phyloP scores from a whole-genome alignment of 2,888 invertebrate genomes.

The Bugula neritina region DNA sequence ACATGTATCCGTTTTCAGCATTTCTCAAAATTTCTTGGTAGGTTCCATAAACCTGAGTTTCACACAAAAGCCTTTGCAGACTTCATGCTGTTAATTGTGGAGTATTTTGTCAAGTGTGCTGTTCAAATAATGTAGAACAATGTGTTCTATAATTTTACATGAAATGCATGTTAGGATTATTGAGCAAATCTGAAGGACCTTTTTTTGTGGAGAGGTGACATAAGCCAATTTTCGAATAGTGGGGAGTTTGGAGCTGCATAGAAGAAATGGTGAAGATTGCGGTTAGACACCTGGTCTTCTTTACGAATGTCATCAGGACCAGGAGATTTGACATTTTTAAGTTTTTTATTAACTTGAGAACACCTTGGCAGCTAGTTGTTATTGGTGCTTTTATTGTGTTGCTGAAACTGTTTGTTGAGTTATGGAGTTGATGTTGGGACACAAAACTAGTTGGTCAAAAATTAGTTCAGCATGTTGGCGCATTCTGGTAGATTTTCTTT shows the following conservation, averaged over 20 bases:
- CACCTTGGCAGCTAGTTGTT: neutral
- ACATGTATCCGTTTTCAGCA: conserved; percentile 29
- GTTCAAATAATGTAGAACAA: conserved; percentile 31
- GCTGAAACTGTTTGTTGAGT: neutral
- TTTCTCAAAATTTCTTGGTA: conserved; percentile 30
- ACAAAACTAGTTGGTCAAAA: neutral
- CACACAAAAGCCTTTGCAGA: conserved; percentile 32
- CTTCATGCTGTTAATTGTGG: conserved; percentile 32
- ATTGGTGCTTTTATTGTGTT: neutral
- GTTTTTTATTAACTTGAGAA: neutral
- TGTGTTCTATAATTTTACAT: conserved; percentile 34
- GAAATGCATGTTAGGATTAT: no score
- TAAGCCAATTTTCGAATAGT: conserved; percentile 31
- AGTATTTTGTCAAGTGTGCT: conserved; percentile 30
- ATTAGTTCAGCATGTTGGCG: neutral
- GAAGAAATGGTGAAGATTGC: conserved; percentile 30
- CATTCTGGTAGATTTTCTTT: neutral
- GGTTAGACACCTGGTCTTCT: conserved; percentile 26
- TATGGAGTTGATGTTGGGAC: neutral
- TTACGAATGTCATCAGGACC: conserved; percentile 6
- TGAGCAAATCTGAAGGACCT: conserved; percentile 29
- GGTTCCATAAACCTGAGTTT: conserved; percentile 32
- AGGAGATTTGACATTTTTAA: conserved; percentile 6
- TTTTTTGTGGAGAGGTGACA: conserved; percentile 32
- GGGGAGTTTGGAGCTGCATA: conserved; percentile 29